phyloP scores from a whole-genome alignment of 2,888 invertebrate genomes.

The Diplolepis rosae region DNA sequence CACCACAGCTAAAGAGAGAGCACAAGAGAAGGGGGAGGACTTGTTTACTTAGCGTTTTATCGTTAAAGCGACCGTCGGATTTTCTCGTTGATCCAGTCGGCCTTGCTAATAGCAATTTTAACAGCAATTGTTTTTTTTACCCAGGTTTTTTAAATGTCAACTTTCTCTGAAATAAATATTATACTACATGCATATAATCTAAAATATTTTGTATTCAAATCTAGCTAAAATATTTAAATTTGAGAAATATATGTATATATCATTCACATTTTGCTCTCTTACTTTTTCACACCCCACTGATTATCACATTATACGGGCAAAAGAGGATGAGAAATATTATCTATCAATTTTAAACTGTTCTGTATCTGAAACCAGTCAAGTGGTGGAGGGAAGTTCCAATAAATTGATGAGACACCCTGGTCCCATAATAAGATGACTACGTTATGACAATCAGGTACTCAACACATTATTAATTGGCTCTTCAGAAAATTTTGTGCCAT shows the following conservation, averaged over 20 bases:
- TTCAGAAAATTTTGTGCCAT: slow-evolving; percentile 48
- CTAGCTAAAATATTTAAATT: too few relatives aligned
- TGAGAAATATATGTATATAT: not conserved
- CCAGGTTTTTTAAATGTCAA: slow-evolving; percentile 59
- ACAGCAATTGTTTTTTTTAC: slow-evolving; percentile 53
- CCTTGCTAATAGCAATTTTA: slow-evolving; percentile 58
- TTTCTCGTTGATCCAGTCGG: slow-evolving; percentile 57
- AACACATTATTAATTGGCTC: slow-evolving; percentile 64
- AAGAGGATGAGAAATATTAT: slow-evolving; percentile 53
- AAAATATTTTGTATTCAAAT: not conserved
- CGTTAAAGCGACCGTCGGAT: slow-evolving; percentile 56
- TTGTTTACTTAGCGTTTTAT: slow-evolving; percentile 63
- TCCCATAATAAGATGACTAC: slow-evolving; percentile 62
- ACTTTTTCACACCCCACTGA: not conserved
- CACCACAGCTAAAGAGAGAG: not conserved
- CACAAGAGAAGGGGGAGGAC: slow-evolving; percentile 41
- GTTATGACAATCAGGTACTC: slow-evolving; percentile 59
- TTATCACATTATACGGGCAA: not conserved
- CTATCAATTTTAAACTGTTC: slow-evolving; percentile 58
- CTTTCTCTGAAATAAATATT: too few relatives aligned
- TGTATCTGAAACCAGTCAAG: slow-evolving; percentile 62
- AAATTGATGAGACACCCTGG: slow-evolving; percentile 54
- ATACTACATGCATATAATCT: too few relatives aligned
- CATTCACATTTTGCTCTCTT: not conserved
- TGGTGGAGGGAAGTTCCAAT: slow-evolving; percentile 57